A percentile compares a stretch with the other conserved stretches of the same genome.
Conservation (phyloP, 1,140 invertebrate species). For the Dendroctonus ponderosae region DNA sequence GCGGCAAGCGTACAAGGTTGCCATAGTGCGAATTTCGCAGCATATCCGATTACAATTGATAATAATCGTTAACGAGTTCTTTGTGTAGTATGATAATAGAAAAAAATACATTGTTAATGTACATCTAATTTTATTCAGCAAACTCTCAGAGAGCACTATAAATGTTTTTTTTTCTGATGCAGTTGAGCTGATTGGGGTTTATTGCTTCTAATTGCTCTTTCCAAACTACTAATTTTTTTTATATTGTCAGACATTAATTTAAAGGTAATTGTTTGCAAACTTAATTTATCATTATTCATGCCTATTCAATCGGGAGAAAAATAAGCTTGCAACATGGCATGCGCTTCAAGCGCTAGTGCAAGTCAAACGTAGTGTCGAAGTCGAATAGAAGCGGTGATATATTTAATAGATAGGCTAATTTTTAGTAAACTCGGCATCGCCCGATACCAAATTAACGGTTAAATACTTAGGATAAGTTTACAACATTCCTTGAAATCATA, state of each 20-base stretch:
- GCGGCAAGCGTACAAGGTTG: slow-evolving; percentile 30
- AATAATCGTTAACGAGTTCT: neutral
- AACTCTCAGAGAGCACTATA: neutral
- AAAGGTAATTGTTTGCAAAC: neutral
- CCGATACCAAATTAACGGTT: slow-evolving; percentile 37
- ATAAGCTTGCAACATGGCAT: slow-evolving; percentile 26
- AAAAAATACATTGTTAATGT: neutral
- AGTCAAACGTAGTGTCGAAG: slow-evolving; percentile 28
- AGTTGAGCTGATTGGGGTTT: neutral
- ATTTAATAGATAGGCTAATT: slow-evolving; percentile 30
- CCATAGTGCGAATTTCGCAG: neutral
- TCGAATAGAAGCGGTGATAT: slow-evolving; percentile 29
- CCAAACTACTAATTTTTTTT: too few species aligned
- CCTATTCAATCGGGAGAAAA: neutral
- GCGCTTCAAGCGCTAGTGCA: slow-evolving; percentile 31
- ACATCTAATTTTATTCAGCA: neutral
- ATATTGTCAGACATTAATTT: neutral
- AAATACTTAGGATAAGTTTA: slow-evolving; percentile 37
- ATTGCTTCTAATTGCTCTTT: neutral
- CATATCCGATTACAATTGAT: neutral
- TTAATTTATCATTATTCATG: neutral
- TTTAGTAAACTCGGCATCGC: slow-evolving; percentile 31
- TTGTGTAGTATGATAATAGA: too few species aligned
- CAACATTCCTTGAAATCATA: slow-evolving; percentile 21
- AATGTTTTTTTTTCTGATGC: neutral